Conservation (phyloP, 2,888 invertebrate genomes). For the Aethes cnicana region DNA sequence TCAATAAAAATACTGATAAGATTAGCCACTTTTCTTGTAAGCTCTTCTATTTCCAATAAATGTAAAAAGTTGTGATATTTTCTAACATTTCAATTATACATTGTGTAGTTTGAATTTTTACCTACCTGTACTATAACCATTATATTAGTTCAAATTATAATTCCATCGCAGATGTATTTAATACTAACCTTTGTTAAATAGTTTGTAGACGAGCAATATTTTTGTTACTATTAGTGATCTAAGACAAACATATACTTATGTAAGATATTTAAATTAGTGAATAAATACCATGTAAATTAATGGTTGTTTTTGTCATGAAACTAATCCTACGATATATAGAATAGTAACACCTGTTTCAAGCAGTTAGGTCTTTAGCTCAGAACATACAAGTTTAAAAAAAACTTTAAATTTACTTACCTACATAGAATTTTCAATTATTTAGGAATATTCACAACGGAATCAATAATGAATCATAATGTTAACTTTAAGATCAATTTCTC, state of each 20-base stretch:
- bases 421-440: no score
- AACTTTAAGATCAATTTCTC: conserved; percentile 35
- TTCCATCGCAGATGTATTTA: conserved; percentile 29
- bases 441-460: no score
- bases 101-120: conserved; percentile 7
- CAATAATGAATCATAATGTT: conserved; percentile 39
- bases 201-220: conserved; percentile 71
- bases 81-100: conserved; percentile 9
- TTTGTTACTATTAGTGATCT: conserved; percentile 72
- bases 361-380: no score
- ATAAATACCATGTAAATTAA: conserved; percentile 67
- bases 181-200: conserved; percentile 44
- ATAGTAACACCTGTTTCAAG: no score
- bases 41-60: no score
- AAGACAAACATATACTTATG: conserved; percentile 55
- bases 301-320: conserved; percentile 47
- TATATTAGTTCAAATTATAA: conserved; percentile 6
- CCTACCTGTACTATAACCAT: conserved; percentile 8
- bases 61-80: conserved; percentile 19
- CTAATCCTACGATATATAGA: conserved; percentile 1
- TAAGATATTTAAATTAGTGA: conserved; percentile 69
- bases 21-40: no score
- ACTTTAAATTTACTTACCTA: no score
- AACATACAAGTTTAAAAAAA: no score
- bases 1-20: no score